phyloP scores from a whole-genome alignment of 92 coral and sea anemone species.

The Pocillopora grandis region DNA sequence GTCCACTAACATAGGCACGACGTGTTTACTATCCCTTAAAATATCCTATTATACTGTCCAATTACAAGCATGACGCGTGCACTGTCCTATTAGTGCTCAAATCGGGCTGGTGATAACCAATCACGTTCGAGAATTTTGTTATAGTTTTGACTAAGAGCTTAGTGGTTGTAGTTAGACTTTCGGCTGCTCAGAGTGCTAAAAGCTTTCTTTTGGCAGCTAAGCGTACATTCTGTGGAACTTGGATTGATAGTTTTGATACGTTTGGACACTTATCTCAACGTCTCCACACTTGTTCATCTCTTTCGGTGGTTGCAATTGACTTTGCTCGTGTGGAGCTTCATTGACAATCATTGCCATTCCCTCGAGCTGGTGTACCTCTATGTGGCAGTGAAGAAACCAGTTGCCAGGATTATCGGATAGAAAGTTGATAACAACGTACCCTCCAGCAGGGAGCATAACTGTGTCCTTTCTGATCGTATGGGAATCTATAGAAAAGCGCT shows the following conservation, averaged over 20 bases:
- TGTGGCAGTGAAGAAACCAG: conserved; percentile 78
- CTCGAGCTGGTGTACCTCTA: conserved; percentile 55
- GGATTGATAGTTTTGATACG: background rate
- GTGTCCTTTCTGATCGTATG: conserved; percentile 69
- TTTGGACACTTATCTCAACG: conserved; percentile 26
- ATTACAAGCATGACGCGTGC: no score
- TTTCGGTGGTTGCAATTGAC: background rate
- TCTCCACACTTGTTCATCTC: conserved; percentile 33
- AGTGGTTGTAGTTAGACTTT: background rate
- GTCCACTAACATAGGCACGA: no score
- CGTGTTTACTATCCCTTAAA: no score
- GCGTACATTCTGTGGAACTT: background rate
- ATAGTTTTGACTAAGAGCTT: background rate
- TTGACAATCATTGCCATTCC: conserved; percentile 71
- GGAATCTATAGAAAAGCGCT: conserved; percentile 39
- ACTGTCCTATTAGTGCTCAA: no score
- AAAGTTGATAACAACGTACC: conserved; percentile 69
- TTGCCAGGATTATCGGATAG: conserved; percentile 70
- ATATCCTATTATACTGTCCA: no score
- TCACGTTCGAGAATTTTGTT: no score
- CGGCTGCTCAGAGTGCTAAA: background rate
- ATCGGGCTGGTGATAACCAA: no score
- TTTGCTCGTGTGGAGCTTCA: conserved; percentile 28
- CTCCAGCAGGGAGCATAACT: conserved; percentile 65
- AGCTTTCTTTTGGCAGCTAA: background rate